These are phyloP conservation scores for Ostrea edulis DNA, from an alignment of 1,140 invertebrate species.

Conservation along the genomic window DNA sequence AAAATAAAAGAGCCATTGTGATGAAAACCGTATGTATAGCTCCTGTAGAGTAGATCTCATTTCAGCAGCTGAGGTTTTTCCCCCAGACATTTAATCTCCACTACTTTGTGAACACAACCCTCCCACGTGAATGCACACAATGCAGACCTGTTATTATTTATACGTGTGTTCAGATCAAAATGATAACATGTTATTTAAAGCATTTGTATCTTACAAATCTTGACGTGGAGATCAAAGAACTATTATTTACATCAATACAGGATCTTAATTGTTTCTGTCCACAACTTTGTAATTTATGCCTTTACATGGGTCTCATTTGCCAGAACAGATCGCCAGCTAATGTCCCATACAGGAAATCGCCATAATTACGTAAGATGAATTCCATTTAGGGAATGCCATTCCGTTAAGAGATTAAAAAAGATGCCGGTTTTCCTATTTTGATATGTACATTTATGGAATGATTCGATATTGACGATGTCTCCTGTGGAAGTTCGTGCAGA, in stretches of 20 bases:
- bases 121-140: background rate
- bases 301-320: background rate
- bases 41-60: background rate
- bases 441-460: background rate
- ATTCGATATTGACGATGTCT: background rate
- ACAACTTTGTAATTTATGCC: background rate
- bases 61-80: background rate
- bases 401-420: background rate
- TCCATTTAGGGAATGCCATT: background rate
- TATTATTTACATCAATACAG: conserved; percentile 18
- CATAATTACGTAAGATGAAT: background rate
- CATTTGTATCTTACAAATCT: background rate
- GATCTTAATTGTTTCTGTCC: background rate
- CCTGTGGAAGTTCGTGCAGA: background rate
- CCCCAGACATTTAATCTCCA: background rate
- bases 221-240: background rate
- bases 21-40: background rate
- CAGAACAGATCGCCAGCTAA: background rate
- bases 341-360: background rate
- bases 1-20: background rate
- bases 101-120: background rate
- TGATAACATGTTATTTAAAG: conserved; percentile 10
- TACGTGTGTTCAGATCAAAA: background rate
- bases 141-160: background rate
- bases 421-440: background rate